Evolutionary conservation across 1,140 invertebrate genomes (phyloP), one percentile per base, ranked within the genome.

Genomic region (Aleiodes sp.): DNA sequence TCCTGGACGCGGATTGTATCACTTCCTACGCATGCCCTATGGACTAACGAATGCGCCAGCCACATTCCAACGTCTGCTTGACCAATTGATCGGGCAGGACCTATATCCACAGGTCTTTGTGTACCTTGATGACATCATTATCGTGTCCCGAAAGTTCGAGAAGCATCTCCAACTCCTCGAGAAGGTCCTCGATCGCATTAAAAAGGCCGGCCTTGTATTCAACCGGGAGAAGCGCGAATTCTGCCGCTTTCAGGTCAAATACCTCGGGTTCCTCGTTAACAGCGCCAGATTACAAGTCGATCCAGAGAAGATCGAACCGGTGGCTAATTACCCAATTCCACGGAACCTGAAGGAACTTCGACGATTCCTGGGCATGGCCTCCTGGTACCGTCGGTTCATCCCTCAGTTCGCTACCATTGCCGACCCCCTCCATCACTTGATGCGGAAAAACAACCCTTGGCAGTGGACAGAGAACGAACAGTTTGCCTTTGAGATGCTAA

Each of bases 311-410:
- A 43, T 75, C 12, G 46, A 41, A 4, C 60, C 74, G 0, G 76
- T 80, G 6, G 2, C 71, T 2, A 59, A 75, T 0, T 78, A 75
- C 9, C 70, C 72, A 6, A 29, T 59, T 2, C 82, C 82, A 7
- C 35, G 78, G 71, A 80, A 74, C 72, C 62, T 78, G 4, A 84
- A 79, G 52, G 78, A 86, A 43, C 24, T 88, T 0, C 63, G 82
- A 24, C 60, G 78, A 1, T 87, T 88, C 70, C 65, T 88, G 0
- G 86, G 87, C 3, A 75, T 80, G 31, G 72, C 72, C 4, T 76
- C 65, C n/a, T 82, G 81, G 80, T 84, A 84, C 68, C 63, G 78
- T 0, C 70, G 78, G 14, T 86, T 87, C 66, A 78, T 86, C 9
- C 43, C 62, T 28, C 71, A 80, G 59, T 87, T 83, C 68, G 71